phyloP scores from a whole-genome alignment of 2,113 vertebrate genomes.

The Pterophyllum scalare region DNA sequence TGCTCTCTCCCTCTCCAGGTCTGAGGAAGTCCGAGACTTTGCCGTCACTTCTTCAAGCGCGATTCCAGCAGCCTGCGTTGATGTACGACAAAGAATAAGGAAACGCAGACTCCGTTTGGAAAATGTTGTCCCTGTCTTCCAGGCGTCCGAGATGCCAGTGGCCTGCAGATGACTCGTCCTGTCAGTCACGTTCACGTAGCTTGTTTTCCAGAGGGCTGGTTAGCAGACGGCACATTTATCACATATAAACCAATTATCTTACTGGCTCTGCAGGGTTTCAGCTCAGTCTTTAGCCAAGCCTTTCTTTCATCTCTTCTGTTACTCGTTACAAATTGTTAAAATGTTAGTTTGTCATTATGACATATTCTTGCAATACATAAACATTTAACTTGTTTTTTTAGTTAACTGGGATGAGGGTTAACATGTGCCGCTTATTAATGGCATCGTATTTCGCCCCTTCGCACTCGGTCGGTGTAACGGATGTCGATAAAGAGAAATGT shows the following conservation, averaged over 20 bases:
- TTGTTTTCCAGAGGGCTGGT: constrained; percentile 23
- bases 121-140: constrained; percentile 4
- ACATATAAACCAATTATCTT: constrained; percentile 11
- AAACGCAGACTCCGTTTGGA: not conserved
- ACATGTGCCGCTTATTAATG: not conserved
- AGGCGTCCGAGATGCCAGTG: constrained; percentile 13
- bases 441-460: not conserved
- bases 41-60: constrained; percentile 39
- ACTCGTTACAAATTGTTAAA: constrained; percentile 14
- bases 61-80: constrained; percentile 40
- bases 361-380: not conserved
- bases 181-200: constrained; percentile 1
- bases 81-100: constrained; percentile 8
- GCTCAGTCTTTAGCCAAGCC: not conserved
- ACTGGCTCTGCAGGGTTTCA: constrained; percentile 38
- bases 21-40: constrained; percentile 57
- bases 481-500: not conserved
- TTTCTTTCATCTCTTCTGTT: not conserved
- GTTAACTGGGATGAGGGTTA: not conserved
- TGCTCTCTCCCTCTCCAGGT: constrained; percentile 69
- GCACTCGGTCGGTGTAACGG: not conserved
- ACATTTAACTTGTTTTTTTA: not conserved
- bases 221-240: constrained; percentile 6
- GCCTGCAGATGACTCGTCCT: constrained; percentile 25
- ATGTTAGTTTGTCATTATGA: constrained; percentile 24